These are phyloP conservation scores for Entomobrya multifasciata DNA, from an alignment of 2,888 invertebrate species.

Conservation along the genomic window DNA sequence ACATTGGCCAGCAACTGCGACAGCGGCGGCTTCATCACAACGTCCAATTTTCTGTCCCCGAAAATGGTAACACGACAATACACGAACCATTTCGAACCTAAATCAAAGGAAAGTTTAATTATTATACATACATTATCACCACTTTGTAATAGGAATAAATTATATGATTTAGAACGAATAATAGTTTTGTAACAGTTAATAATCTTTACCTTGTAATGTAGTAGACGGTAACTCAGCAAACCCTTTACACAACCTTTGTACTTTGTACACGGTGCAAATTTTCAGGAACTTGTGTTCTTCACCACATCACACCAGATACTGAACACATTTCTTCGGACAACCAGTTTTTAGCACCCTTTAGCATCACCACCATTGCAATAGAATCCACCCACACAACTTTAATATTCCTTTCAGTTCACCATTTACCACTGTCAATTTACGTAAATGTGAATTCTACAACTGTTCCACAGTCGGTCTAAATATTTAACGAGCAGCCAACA, in stretches of 20 bases:
- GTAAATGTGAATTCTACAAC: background rate
- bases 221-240: too few relatives aligned
- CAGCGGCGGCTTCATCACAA: conserved; percentile 86
- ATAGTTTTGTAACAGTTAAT: too few relatives aligned
- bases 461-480: background rate
- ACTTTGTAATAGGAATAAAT: too few relatives aligned
- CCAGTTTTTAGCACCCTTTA: background rate
- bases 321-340: background rate
- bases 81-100: conserved; percentile 85
- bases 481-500: background rate
- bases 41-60: conserved; percentile 85
- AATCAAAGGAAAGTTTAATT: background rate
- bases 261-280: background rate
- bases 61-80: conserved; percentile 87
- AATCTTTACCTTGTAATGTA: too few relatives aligned
- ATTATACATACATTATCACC: too few relatives aligned
- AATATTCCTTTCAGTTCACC: background rate
- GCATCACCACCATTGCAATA: too few relatives aligned
- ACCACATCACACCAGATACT: background rate
- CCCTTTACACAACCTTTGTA: background rate
- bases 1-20: conserved; percentile 85
- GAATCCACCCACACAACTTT: too few relatives aligned
- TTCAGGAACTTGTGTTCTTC: background rate
- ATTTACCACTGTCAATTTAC: background rate
- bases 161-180: too few relatives aligned